Percentiles rank a stretch among this genome's conserved stretches.
Evolutionary conservation across 2,113 vertebrate species (phyloP).

Genomic region (Macquaria australasica): DNA sequence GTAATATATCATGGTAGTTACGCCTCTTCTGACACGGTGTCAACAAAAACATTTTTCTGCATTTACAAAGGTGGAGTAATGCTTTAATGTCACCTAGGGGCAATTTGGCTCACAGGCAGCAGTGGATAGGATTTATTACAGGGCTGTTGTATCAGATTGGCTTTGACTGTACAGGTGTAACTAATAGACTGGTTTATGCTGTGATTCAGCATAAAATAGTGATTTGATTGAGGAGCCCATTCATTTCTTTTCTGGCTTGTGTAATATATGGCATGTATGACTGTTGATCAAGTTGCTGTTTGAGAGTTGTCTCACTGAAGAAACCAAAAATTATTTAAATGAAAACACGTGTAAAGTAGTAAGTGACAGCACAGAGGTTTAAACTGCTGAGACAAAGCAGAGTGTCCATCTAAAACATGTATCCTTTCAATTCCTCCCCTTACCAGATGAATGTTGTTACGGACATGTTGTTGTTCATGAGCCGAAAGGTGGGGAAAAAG

Average conservation of each 20-base stretch:
- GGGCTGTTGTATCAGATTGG: background rate
- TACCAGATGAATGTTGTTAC: background rate
- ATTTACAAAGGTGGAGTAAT: background rate
- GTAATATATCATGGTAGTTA: background rate
- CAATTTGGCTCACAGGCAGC: background rate
- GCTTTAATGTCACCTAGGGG: conserved; percentile 10
- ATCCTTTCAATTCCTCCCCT: background rate
- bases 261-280: background rate
- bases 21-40: background rate
- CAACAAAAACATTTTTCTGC: conserved; percentile 6
- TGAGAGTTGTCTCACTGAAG: background rate
- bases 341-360: background rate
- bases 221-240: background rate
- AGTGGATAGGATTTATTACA: background rate
- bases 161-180: background rate
- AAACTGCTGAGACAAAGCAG: too few relatives aligned
- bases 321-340: background rate
- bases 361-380: too few relatives aligned
- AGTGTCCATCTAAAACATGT: too few relatives aligned
- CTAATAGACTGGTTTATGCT: conserved; percentile 6
- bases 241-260: background rate
- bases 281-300: background rate
- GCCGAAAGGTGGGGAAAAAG: background rate
- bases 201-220: background rate
- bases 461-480: background rate